A percentile compares a stretch with the other conserved stretches of the same genome.
phyloP scores from a whole-genome alignment of 2,113 vertebrate genomes.

The Amazona guildingii region DNA sequence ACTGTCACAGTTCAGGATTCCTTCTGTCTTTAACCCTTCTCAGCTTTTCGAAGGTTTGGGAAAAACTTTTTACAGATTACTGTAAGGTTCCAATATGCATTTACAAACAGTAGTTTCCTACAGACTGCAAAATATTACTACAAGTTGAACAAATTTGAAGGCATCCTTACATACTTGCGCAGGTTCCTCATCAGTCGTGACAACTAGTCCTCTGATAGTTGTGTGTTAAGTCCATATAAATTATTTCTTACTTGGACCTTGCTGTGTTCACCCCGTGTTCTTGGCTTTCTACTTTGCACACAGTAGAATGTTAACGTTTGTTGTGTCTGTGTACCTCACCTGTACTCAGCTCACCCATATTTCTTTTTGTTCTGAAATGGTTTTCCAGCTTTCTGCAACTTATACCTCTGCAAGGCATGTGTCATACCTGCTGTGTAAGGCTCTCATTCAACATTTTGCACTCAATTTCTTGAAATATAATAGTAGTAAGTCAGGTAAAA shows the following conservation, averaged over 20 bases:
- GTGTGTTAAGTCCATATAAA: not conserved
- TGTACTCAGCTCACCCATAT: fast-evolving
- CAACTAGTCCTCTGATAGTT: not conserved
- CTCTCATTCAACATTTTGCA: not conserved
- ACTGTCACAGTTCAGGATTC: not conserved
- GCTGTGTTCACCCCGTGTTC: not conserved
- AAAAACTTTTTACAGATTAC: not conserved
- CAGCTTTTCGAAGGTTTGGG: not conserved
- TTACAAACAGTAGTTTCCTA: not conserved
- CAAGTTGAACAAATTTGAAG: not conserved
- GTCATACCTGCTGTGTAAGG: not conserved
- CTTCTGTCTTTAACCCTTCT: not conserved
- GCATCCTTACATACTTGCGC: not conserved
- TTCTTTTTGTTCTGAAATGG: not conserved
- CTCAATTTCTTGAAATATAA: not conserved
- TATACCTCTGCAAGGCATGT: not conserved
- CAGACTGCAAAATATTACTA: not conserved
- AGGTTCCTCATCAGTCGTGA: not conserved
- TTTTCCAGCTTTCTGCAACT: not conserved
- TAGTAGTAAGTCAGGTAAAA: not conserved
- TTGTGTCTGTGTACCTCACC: not conserved
- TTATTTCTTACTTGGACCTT: not conserved
- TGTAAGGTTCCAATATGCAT: not conserved
- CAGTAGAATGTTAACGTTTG: not conserved
- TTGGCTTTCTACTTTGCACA: not conserved